phyloP scores from a whole-genome alignment of 2,797 vertebrate species.

The Myotis pilosus region DNA sequence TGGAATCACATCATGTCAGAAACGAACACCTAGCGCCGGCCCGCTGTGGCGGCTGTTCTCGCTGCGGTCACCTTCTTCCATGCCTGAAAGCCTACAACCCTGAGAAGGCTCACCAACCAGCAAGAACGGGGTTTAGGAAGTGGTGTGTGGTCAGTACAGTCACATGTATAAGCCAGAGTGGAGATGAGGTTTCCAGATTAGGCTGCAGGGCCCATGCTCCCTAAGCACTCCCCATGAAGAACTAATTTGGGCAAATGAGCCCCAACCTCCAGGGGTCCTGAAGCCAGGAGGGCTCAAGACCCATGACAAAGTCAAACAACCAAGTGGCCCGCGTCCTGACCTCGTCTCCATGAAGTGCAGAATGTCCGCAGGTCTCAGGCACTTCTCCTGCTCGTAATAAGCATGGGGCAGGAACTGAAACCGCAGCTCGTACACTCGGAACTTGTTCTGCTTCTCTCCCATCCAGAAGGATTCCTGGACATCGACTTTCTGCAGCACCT shows the following conservation, averaged over 20 bases:
- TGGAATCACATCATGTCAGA: background rate
- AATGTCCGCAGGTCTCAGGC: slow-evolving; percentile 88
- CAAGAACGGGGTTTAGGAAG: background rate
- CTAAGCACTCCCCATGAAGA: background rate
- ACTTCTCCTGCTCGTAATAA: slow-evolving; percentile 90
- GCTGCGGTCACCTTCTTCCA: fast-evolving
- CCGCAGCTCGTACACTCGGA: slow-evolving; percentile 86
- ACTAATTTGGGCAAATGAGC: background rate
- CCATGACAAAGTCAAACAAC: background rate
- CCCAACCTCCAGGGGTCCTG: background rate
- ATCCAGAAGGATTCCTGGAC: slow-evolving; percentile 88
- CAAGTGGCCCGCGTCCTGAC: slow-evolving; percentile 76
- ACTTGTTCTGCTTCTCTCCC: slow-evolving; percentile 80
- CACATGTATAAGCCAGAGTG: background rate
- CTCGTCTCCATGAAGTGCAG: slow-evolving; percentile 93
- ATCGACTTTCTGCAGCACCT: slow-evolving; percentile 94
- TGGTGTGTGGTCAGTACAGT: too few relatives aligned
- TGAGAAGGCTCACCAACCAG: background rate
- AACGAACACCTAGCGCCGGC: fast-evolving
- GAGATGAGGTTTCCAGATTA: background rate
- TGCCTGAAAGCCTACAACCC: background rate
- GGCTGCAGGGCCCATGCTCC: background rate
- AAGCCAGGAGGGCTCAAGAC: background rate
- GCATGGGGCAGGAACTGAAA: slow-evolving; percentile 91
- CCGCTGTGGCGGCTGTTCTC: fast-evolving